These are phyloP conservation scores for Cottoperca gobio DNA, from an alignment of 2,797 vertebrate species.

Conservation along the genomic window DNA sequence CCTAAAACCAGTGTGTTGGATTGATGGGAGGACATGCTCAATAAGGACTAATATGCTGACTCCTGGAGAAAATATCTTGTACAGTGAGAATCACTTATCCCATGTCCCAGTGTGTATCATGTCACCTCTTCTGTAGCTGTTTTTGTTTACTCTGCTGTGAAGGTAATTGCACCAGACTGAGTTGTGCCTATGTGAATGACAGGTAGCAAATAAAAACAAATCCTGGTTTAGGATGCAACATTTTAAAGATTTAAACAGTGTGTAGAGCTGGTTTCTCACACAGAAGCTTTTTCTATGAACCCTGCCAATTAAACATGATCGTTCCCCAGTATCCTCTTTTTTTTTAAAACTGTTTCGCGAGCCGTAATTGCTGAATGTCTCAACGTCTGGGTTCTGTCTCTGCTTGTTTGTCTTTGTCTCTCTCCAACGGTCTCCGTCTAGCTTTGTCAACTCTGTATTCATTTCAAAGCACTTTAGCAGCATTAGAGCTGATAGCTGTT, in stretches of 20 bases:
- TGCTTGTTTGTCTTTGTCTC: slow-evolving; percentile 56
- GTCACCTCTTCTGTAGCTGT: slow-evolving; percentile 5
- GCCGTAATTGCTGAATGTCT: slow-evolving; percentile 20
- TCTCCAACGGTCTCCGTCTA: slow-evolving; percentile 55
- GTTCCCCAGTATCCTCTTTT: slow-evolving; percentile 3
- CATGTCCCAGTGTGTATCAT: slow-evolving; percentile 1
- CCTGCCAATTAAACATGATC: slow-evolving; percentile 54
- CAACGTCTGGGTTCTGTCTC: slow-evolving; percentile 39
- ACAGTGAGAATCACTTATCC: neutral
- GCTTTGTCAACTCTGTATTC: slow-evolving; percentile 59
- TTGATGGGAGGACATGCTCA: neutral
- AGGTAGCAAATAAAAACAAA: slow-evolving; percentile 30
- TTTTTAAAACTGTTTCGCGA: slow-evolving; percentile 1
- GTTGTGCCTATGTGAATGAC: slow-evolving; percentile 30
- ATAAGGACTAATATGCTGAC: neutral
- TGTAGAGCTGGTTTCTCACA: neutral
- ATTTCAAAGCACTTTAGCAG: slow-evolving; percentile 68
- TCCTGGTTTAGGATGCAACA: slow-evolving; percentile 8
- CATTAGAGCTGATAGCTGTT: slow-evolving; percentile 70
- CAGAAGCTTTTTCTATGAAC: slow-evolving; percentile 21
- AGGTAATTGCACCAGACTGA: slow-evolving; percentile 16
- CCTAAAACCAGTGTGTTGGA: neutral
- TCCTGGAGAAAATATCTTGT: neutral
- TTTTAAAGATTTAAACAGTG: neutral
- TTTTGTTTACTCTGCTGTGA: slow-evolving; percentile 35